These are phyloP conservation scores for Mactra quadrangularis DNA, from an alignment of 1,140 invertebrate species.

Conservation along the genomic window DNA sequence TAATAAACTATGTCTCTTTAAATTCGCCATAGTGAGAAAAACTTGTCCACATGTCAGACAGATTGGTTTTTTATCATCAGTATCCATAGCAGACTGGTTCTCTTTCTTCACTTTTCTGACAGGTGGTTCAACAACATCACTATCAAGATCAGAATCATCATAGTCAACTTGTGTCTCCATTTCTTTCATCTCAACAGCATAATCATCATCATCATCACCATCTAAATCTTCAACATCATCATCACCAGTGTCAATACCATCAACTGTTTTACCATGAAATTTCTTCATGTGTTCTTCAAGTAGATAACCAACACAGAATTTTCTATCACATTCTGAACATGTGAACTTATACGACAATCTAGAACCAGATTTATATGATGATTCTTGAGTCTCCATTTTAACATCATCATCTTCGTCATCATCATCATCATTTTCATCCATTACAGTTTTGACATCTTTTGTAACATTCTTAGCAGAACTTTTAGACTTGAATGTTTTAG, in stretches of 20 bases:
- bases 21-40: constrained; percentile 10
- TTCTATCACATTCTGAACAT: constrained; percentile 24
- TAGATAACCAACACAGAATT: constrained; percentile 32
- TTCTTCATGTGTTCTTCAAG: constrained; percentile 56
- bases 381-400: neutral
- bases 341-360: constrained; percentile 11
- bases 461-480: too few species aligned
- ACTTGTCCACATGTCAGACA: constrained; percentile 52
- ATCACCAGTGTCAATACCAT: constrained; percentile 16
- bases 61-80: constrained; percentile 7
- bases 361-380: neutral
- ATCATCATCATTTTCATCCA: neutral
- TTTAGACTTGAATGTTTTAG: neutral
- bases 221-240: neutral
- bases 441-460: neutral
- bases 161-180: too few species aligned
- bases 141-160: constrained; percentile 40
- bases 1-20: constrained; percentile 42
- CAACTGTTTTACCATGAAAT: constrained; percentile 26
- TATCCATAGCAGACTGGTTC: neutral
- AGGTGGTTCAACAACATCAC: constrained; percentile 5
- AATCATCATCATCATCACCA: constrained; percentile 31
- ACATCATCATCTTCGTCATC: too few species aligned
- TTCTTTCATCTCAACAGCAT: constrained; percentile 60
- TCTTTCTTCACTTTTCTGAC: neutral